Base-by-base conservation (phyloP, 2,113 vertebrate species). In the Columba janthina region DNA sequence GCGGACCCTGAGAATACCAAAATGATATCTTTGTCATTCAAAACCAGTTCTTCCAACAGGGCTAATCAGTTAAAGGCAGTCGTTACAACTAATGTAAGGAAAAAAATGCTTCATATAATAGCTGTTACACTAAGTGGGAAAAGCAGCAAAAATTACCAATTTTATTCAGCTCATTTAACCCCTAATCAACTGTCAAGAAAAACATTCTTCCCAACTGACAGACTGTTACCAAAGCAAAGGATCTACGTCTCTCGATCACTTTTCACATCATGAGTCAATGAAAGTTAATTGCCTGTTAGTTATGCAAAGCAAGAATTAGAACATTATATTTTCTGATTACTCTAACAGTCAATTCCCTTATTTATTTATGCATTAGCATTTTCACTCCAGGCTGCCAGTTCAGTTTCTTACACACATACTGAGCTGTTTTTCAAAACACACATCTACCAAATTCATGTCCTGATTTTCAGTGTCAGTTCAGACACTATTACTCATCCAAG, bases 111-210 rank as follows among this genome's bases (percentile, higher is more conserved):
- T 83, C 69, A 67, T 92, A 92, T 94, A 97, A 97, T 96, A 97
- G 94, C 77, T 94, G 54, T 92, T 97, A 85, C 14, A 83, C 89
- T 95, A 97, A 97, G 87, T 85, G 31, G 36, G 70, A 36, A 97
- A 97, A 91, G 91, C 69, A 96, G 84, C 53, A 97, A 97, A 98
- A 98, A 96, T 85, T 95, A 96, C 74, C 46, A 42, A 94, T 96
- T 98, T 97, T 97, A 96, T 96, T 95, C 97, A 97, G 93, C 74
- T 97, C 97, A 97, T 98, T 98, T 98, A 97, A 97, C 90, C 95
- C 96, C 93, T 98, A 98, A 98, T 98, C 92, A 98, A 72, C 87
- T 96, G 93, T 95, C 97, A 98, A 95, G 90, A 88, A 95, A 97
- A 97, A 95, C 95, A 93, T 88, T 96, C 88, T 97, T 98, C 94